Percentiles rank a stretch among this genome's conserved stretches.
These are phyloP conservation scores for Fistularia tabacaria DNA, from an alignment of 2,797 vertebrate species.

Conservation along the genomic window DNA sequence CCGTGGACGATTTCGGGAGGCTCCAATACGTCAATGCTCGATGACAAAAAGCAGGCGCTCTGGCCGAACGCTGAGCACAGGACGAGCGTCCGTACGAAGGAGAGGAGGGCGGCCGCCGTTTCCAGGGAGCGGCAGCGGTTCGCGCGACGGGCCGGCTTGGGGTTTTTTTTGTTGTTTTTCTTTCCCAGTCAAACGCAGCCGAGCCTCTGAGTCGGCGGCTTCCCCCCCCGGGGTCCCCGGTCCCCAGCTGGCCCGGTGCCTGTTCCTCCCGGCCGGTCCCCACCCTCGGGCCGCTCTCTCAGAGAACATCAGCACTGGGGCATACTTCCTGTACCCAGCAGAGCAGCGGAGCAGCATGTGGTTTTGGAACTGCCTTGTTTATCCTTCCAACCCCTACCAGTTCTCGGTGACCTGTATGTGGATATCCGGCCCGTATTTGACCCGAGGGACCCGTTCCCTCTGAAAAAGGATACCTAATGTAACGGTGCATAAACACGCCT, in stretches of 20 bases:
- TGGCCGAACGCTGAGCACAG: slow-evolving; percentile 22
- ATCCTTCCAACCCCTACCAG: slow-evolving; percentile 84
- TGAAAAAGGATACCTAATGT: slow-evolving; percentile 99
- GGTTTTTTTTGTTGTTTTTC: no score
- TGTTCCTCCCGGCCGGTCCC: slow-evolving; percentile 45
- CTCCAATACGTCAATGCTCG: slow-evolving; percentile 56
- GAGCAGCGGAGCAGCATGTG: slow-evolving; percentile 86
- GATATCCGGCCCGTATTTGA: slow-evolving; percentile 96
- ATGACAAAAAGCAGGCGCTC: slow-evolving; percentile 42
- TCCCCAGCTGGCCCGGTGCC: slow-evolving; percentile 17
- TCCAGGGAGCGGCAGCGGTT: no score
- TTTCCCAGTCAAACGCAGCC: no score
- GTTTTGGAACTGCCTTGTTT: slow-evolving; percentile 88
- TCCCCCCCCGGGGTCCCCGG: no score
- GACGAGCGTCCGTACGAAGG: no score
- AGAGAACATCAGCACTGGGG: slow-evolving; percentile 75
- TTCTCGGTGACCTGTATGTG: slow-evolving; percentile 90
- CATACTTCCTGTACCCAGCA: slow-evolving; percentile 80
- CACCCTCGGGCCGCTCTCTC: slow-evolving; percentile 61
- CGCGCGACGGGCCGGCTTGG: no score
- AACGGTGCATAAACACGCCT: slow-evolving; percentile 92
- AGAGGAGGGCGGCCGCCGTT: no score
- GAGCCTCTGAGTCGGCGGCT: no score
- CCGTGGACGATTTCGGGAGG: slow-evolving; percentile 48
- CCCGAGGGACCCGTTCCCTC: slow-evolving; percentile 93